Base-by-base conservation (phyloP, 2,888 invertebrate genomes). In the Coleophora deauratella region DNA sequence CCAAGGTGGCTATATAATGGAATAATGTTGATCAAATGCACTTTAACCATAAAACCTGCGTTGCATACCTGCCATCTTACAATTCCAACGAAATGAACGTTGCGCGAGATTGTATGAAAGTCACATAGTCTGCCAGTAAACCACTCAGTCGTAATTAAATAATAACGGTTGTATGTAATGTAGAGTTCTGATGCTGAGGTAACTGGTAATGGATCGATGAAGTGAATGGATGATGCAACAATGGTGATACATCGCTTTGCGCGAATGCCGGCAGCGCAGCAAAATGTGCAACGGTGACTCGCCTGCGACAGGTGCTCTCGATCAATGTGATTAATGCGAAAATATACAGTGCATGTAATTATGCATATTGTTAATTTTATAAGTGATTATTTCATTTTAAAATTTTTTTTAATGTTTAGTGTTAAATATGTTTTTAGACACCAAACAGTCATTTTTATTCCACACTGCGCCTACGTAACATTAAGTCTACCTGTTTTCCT, bases 151-250 rank as follows among this genome's bases (percentile, higher is more conserved):
- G 52, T 64, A 66, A 67, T 69, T 56, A 58, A 69, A 69, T 66
- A 59, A 66, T 66, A 61, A 50, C 55, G 52, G 55, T 61, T 57
- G 54, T 54, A 57, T 59, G 65, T 21, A 6, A 6, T 4, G 21
- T 21, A 6, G 21, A 4, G 63, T 64, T 53, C 54, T 51, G 47
- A 41, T 50, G 51, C 52, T 57, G 56, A 54, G 57, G 59, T 61
- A 55, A 52, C 52, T 48, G 46, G 54, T 6, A 21, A 21, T 21
- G 21, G 21, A 21, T 21, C 21, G 21, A 21, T 37, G 35, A 32
- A 43, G 59, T 68, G 72, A 72, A 70, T 67, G 68, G 59, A 51
- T 76, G 67, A 72, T 60, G 73, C 59, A 74, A 76, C 63, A 66
- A 66, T 42, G 27, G n/a, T 14, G 27, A 11, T n/a, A n/a, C 9